Conservation (phyloP, 64 coral and sea anemone genomes). For the Pocillopora damicornis region DNA sequence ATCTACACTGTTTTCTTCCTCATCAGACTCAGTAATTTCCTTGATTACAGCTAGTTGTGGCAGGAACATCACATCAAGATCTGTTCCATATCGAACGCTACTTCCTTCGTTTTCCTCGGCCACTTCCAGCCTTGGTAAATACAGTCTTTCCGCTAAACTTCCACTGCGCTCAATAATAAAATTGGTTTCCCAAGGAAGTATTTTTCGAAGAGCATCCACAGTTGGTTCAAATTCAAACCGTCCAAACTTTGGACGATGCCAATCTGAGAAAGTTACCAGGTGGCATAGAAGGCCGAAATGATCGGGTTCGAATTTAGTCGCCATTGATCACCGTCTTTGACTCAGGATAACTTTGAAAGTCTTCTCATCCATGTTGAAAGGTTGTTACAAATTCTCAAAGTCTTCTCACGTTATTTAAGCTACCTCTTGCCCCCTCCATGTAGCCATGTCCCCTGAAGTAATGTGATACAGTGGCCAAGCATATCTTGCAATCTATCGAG, state of each 20-base stretch:
- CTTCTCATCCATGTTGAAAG: too few relatives aligned
- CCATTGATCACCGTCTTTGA: not conserved
- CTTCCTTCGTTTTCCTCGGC: slow-evolving; percentile 4
- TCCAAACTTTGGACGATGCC: slow-evolving; percentile 7
- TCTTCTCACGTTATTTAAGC: too few relatives aligned
- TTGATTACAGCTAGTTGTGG: not conserved
- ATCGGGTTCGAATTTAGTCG: not conserved
- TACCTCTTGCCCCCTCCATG: too few relatives aligned
- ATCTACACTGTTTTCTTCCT: not conserved
- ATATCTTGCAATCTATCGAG: too few relatives aligned
- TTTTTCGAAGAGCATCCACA: slow-evolving; percentile 2
- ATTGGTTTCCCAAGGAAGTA: slow-evolving; percentile 2
- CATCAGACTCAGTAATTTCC: not conserved
- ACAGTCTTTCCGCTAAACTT: not conserved
- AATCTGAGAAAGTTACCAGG: slow-evolving; percentile 1
- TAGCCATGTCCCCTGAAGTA: too few relatives aligned
- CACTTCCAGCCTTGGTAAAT: slow-evolving; percentile 10
- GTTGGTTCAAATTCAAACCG: not conserved
- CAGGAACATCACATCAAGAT: slow-evolving; percentile 2
- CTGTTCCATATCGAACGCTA: not conserved
- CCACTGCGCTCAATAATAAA: not conserved
- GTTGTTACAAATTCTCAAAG: too few relatives aligned
- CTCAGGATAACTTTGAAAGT: too few relatives aligned
- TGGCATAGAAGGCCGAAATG: slow-evolving; percentile 5
- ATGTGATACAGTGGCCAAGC: too few relatives aligned